These are phyloP conservation scores for Hydropotes inermis DNA, from an alignment of 2,113 vertebrate species.

Conservation along the genomic window DNA sequence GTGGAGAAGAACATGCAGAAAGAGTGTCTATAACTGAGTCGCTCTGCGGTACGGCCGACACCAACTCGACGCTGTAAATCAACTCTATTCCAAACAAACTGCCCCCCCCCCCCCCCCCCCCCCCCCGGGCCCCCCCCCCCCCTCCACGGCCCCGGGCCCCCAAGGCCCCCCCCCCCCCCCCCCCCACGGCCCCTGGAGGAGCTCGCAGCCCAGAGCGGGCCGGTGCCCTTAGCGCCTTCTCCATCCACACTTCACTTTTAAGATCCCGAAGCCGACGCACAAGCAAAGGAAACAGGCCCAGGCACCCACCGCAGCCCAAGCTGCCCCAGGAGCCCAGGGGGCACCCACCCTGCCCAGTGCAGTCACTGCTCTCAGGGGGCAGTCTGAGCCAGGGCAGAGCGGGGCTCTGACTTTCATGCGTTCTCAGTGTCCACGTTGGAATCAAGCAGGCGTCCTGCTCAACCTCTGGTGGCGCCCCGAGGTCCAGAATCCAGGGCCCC, in stretches of 20 bases:
- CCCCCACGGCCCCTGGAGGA: accelerated
- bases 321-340: accelerated
- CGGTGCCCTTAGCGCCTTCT: accelerated
- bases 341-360: too few relatives aligned
- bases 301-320: accelerated
- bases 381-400: background rate
- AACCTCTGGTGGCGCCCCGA: background rate
- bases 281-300: background rate
- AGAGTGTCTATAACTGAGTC: background rate
- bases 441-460: background rate
- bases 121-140: too few relatives aligned
- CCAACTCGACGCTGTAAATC: background rate
- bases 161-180: too few relatives aligned
- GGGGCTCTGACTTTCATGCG: too few relatives aligned
- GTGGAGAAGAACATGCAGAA: background rate
- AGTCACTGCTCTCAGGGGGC: accelerated
- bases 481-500: background rate
- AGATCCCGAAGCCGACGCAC: accelerated
- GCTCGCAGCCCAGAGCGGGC: accelerated
- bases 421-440: accelerated
- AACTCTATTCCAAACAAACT: background rate
- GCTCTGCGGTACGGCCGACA: background rate
- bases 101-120: too few relatives aligned
- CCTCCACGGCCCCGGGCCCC: too few relatives aligned
- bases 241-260: accelerated